phyloP scores from a whole-genome alignment of 2,888 invertebrate genomes.

The Hybos culiciformis region DNA sequence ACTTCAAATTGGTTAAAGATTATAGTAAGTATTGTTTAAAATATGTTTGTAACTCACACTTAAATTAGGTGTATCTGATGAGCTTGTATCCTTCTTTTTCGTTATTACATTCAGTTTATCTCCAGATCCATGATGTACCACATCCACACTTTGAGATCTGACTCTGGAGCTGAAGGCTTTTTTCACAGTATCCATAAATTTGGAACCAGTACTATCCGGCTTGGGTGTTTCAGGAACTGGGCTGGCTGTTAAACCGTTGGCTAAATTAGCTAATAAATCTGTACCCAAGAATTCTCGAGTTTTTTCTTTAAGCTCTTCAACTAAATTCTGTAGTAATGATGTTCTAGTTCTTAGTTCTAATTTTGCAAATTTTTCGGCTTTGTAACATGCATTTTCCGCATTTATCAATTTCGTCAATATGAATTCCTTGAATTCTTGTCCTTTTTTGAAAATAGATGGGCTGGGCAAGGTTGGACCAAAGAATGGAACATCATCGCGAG shows the following conservation, averaged over 20 bases:
- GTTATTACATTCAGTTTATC: constrained; percentile 34
- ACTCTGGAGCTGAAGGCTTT: constrained; percentile 64
- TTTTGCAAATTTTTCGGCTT: constrained; percentile 85
- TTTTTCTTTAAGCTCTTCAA: constrained; percentile 68
- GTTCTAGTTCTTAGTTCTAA: constrained; percentile 73
- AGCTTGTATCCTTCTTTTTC: too few relatives aligned
- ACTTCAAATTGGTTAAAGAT: constrained; percentile 22
- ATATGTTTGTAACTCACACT: too few relatives aligned
- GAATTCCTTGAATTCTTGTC: constrained; percentile 79
- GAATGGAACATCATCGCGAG: constrained; percentile 85
- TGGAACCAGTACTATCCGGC: constrained; percentile 52
- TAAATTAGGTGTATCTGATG: too few relatives aligned
- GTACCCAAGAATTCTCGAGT: constrained; percentile 68
- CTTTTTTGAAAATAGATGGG: constrained; percentile 72
- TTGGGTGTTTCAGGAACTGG: constrained; percentile 38
- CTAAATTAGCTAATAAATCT: constrained; percentile 25
- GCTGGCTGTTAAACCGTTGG: constrained; percentile 39
- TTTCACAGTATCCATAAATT: constrained; percentile 71
- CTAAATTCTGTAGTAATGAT: constrained; percentile 67
- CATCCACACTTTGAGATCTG: constrained; percentile 46
- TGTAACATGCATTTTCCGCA: constrained; percentile 90
- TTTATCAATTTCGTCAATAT: constrained; percentile 86
- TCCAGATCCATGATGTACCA: constrained; percentile 35
- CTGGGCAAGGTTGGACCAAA: constrained; percentile 85
- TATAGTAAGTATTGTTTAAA: too few relatives aligned